Evolutionary conservation across 2,113 vertebrate genomes (phyloP).

Genomic region (Crotophaga sulcirostris): DNA sequence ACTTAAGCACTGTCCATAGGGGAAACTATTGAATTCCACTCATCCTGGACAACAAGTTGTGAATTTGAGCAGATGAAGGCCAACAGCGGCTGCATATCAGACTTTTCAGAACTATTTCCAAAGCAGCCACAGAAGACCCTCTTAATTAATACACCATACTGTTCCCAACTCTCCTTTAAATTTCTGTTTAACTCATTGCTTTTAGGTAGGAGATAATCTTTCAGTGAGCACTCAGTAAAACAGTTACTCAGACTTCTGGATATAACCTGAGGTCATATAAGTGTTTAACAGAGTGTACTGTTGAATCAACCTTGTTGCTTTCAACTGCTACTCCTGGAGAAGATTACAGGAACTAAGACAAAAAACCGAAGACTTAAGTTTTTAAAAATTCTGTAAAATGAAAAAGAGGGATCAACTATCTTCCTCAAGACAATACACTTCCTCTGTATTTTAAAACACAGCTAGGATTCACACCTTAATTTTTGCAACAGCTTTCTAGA

Average conservation of each 20-base stretch:
- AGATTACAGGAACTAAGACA: background rate
- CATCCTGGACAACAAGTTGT: background rate
- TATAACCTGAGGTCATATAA: background rate
- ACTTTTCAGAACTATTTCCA: background rate
- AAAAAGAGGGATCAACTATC: background rate
- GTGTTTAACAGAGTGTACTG: background rate
- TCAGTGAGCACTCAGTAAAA: background rate
- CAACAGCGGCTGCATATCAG: background rate
- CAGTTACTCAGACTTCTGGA: background rate
- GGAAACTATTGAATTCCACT: background rate
- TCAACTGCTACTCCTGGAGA: background rate
- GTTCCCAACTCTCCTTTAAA: background rate
- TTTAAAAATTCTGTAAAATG: background rate
- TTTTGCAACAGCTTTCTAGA: background rate
- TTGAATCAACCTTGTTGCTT: background rate
- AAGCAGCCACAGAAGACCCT: background rate
- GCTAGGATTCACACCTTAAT: background rate
- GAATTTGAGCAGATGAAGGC: background rate
- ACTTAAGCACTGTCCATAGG: background rate
- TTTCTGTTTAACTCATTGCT: background rate
- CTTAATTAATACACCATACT: background rate
- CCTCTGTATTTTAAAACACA: background rate
- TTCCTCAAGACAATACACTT: background rate
- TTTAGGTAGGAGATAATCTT: background rate
- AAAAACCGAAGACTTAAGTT: background rate